These are phyloP conservation scores for Drosophila erecta DNA, from an alignment of 1,140 invertebrate species.

Conservation along the genomic window DNA sequence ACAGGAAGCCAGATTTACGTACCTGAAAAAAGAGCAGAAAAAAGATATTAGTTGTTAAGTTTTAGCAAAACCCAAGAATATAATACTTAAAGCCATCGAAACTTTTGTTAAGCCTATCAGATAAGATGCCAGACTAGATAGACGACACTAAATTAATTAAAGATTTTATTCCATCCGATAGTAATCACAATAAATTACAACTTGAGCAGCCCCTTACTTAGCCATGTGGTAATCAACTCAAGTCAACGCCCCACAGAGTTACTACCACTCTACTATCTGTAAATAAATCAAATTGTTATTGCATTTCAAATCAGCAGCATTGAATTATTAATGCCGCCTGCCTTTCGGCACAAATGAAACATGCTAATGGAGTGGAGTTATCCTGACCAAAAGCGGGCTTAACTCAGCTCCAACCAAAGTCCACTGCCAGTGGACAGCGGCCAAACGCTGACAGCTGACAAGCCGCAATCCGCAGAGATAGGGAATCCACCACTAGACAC, in stretches of 20 bases:
- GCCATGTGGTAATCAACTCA: constrained; percentile 20
- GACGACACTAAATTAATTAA: constrained; percentile 10
- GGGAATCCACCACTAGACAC: background rate
- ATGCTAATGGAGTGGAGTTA: constrained; percentile 44
- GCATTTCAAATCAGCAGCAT: constrained; percentile 51
- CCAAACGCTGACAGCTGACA: constrained; percentile 76
- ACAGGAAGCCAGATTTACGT: constrained; percentile 39
- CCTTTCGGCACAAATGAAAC: constrained; percentile 27
- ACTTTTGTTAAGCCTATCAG: background rate
- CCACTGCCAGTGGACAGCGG: constrained; percentile 44
- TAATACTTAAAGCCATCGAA: background rate
- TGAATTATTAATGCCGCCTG: constrained; percentile 65
- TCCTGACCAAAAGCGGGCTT: constrained; percentile 20
- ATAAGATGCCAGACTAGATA: background rate
- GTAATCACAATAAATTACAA: constrained; percentile 21
- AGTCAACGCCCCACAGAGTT: constrained; percentile 13
- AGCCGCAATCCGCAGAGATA: constrained; percentile 53
- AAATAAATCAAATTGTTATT: constrained; percentile 75
- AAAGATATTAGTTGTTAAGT: constrained; percentile 5
- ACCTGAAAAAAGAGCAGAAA: constrained; percentile 48
- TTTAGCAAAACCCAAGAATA: background rate
- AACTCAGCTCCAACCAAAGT: constrained; percentile 48
- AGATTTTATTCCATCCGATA: constrained; percentile 3
- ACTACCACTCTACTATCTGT: constrained; percentile 39
- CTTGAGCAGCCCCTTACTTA: background rate